Evolutionary conservation across 2,888 invertebrate genomes (phyloP).

Genomic region (Parnassius apollo): DNA sequence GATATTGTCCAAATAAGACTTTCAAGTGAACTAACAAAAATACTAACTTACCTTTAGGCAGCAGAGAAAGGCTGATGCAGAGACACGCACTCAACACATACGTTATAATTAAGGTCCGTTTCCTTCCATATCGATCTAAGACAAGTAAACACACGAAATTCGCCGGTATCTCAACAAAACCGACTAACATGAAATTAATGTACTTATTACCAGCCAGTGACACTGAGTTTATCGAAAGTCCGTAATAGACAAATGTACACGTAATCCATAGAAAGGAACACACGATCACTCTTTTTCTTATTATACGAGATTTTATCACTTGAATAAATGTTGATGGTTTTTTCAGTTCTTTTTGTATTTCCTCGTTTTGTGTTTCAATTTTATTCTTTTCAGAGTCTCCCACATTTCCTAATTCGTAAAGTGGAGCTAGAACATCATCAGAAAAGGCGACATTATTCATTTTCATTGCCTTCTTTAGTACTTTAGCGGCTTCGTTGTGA

Average conservation of each 20-base stretch:
- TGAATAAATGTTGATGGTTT: conserved; percentile 52
- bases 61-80: conserved; percentile 82
- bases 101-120: conserved; percentile 81
- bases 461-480: conserved; percentile 84
- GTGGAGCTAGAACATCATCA: conserved; percentile 61
- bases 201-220: conserved; percentile 88
- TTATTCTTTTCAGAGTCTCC: conserved; percentile 36
- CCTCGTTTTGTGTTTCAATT: conserved; percentile 20
- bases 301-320: conserved; percentile 78
- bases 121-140: conserved; percentile 84
- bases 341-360: conserved; percentile 32
- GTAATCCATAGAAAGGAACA: conserved; percentile 90
- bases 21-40: neutral
- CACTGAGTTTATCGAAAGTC: conserved; percentile 89
- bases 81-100: conserved; percentile 84
- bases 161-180: conserved; percentile 86
- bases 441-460: conserved; percentile 80
- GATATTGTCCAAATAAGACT: too few relatives aligned
- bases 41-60: conserved; percentile 75
- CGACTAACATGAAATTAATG: conserved; percentile 86
- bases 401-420: conserved; percentile 52
- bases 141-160: conserved; percentile 83
- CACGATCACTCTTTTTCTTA: conserved; percentile 80
- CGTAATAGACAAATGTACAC: conserved; percentile 90
- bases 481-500: conserved; percentile 82